Percentiles rank a stretch among this genome's conserved stretches.
These are phyloP conservation scores for Ennomos fuscantarius DNA, from an alignment of 2,888 invertebrate species.

Conservation along the genomic window DNA sequence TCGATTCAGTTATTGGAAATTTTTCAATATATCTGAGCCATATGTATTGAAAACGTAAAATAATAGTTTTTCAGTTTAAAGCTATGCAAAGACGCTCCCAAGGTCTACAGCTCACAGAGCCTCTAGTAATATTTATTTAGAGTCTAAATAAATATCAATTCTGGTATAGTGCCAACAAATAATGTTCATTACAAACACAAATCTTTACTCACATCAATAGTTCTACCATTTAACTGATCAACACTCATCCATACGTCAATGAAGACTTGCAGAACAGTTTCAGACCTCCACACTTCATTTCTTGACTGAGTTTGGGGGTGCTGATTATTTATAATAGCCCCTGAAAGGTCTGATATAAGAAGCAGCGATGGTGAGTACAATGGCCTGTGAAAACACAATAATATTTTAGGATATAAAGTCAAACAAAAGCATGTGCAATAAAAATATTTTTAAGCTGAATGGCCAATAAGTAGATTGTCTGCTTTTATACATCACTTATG, in stretches of 20 bases:
- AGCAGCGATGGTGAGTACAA: constrained; percentile 73
- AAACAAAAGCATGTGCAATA: too few species aligned
- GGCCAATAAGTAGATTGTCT: not conserved
- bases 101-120: too few species aligned
- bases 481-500: not conserved
- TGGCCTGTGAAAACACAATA: constrained; percentile 56
- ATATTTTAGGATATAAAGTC: too few species aligned
- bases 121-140: too few species aligned
- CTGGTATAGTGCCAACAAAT: too few species aligned
- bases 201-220: constrained; percentile 61
- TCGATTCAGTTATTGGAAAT: too few species aligned
- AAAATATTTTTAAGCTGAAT: not conserved
- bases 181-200: too few species aligned
- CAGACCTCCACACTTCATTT: constrained; percentile 93
- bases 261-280: constrained; percentile 92
- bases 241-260: constrained; percentile 93
- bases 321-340: constrained; percentile 68
- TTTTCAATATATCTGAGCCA: too few species aligned
- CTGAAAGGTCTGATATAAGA: constrained; percentile 77
- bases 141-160: too few species aligned
- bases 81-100: too few species aligned
- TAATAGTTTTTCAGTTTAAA: too few species aligned
- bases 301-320: constrained; percentile 85
- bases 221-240: constrained; percentile 69
- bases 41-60: too few species aligned